Evolutionary conservation across 1,140 invertebrate species (phyloP), one percentile per base, ranked within the genome.

Genomic region (Drosophila equinoxialis): DNA sequence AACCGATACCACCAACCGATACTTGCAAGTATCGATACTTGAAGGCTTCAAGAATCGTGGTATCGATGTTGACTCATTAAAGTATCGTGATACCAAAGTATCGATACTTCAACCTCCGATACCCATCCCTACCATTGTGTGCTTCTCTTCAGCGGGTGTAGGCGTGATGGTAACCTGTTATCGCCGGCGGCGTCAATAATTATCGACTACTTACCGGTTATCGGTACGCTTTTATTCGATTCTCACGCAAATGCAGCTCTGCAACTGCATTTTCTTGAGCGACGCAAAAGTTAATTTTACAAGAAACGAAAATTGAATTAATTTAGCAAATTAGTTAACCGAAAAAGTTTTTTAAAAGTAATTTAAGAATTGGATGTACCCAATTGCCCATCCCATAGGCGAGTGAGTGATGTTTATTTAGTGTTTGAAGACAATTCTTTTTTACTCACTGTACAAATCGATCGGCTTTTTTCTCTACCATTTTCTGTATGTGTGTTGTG

Each of bases 391-490:
- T 66, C 37, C 58, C 61, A 68, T 69, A 72, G 70, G 76, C 63
- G 61, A 74, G 73, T 84, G 84, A 77, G 84, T 80, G 63, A 69
- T 14, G 61, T 26, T 68, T 74, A 58, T 7, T 6, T 48, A 8
- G 41, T 5, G 39, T 68, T 72, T 77, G 42, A 60, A 68, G 68
- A 51, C 65, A 10, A 66, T 76, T 30, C 5, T 30, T 8, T 48
- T 20, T 48, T 63, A 60, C 66, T 79, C 61, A 71, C 58, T 85
- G 74, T 42, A 68, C 72, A 71, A 71, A 87, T 87, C 83, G 83
- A 89, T 87, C 86, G 83, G 83, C 83, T 64, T 79, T 83, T 86
- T 84, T 83, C 81, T 89, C 84, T 86, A 86, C 82, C 79, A 83
- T 86, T 85, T 84, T 85, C 77, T 87, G 74, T 81, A 55, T 48